These are phyloP conservation scores for Sebastes cheni DNA, from an alignment of 2,797 vertebrate species.

Conservation along the genomic window DNA sequence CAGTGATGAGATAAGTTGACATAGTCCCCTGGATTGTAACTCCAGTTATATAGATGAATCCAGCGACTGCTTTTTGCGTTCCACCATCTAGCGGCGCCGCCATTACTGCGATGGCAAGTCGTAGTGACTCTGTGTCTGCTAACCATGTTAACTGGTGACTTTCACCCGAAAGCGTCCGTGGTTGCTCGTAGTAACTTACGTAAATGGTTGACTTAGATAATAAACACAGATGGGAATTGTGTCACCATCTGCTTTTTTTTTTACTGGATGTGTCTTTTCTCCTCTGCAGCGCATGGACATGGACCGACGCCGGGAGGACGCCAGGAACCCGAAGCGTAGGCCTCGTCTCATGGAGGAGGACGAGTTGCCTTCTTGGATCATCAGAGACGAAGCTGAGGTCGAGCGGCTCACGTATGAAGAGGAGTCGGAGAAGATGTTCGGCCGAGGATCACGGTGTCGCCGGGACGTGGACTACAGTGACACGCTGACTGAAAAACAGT, in stretches of 20 bases:
- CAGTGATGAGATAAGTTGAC: too few relatives aligned
- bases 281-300: slow-evolving; percentile 92
- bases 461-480: slow-evolving; percentile 98
- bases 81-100: too few relatives aligned
- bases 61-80: too few relatives aligned
- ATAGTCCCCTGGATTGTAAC: too few relatives aligned
- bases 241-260: background rate
- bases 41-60: too few relatives aligned
- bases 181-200: too few relatives aligned
- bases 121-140: too few relatives aligned
- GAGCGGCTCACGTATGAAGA: slow-evolving; percentile 97
- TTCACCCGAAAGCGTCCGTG: too few relatives aligned
- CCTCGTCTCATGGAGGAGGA: slow-evolving; percentile 98
- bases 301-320: slow-evolving; percentile 95
- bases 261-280: background rate
- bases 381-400: slow-evolving; percentile 97
- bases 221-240: background rate
- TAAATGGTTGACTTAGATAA: too few relatives aligned
- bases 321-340: slow-evolving; percentile 94
- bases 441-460: slow-evolving; percentile 93
- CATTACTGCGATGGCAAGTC: too few relatives aligned
- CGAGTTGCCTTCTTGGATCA: slow-evolving; percentile 96
- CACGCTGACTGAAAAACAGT: slow-evolving; percentile 96
- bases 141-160: too few relatives aligned
- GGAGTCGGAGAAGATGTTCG: slow-evolving; percentile 97